Evolutionary conservation across 2,797 vertebrate genomes (phyloP), one percentile per base, ranked within the genome.

Genomic region (Lemur catta): DNA sequence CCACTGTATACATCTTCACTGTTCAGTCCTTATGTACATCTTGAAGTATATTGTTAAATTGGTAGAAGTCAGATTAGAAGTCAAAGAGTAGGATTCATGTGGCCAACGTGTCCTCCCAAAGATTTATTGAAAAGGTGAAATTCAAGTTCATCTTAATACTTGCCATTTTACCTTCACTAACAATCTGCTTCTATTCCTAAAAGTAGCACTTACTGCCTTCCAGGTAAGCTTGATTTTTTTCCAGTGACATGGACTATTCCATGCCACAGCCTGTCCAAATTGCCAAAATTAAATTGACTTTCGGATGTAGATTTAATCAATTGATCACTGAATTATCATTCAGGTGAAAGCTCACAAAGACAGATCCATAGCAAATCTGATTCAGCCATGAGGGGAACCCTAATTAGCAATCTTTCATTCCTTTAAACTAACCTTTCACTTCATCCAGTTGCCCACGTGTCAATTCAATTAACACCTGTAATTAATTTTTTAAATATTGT

Each of bases 301-400:
- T 63, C 52, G 33, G 26, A 15, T 57, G 92, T 91, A 63, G 15
- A 90, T 75, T 94, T n/a, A 86, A 80, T 52, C n/a, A 50, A 22
- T 55, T 80, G 28, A 84, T 79, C 74, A 59, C 57, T 63, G 48
- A 84, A 82, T 94, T 82, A 93, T 76, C 48, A 61, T 91, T 89
- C 78, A 94, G 41, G 52, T 85, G 15, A 72, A 95, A 75, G 41
- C 87, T 96, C 74, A 87, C 38, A 88, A 86, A 96, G 48, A 38
- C 35, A 85, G 76, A 90, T 38, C 13, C 52, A 85, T 4, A 84
- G 71, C 13, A 92, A 82, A 89, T 84, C 84, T 85, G 57, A 61
- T 57, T 89, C 41, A 57, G 18, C 52, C 48, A 30, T 4, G 11
- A 96, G 28, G 13, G 43, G 33, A 89, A 48, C 20, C 26, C 41